phyloP scores from a whole-genome alignment of 2,888 invertebrate genomes.

The Pantelozetes paolii region DNA sequence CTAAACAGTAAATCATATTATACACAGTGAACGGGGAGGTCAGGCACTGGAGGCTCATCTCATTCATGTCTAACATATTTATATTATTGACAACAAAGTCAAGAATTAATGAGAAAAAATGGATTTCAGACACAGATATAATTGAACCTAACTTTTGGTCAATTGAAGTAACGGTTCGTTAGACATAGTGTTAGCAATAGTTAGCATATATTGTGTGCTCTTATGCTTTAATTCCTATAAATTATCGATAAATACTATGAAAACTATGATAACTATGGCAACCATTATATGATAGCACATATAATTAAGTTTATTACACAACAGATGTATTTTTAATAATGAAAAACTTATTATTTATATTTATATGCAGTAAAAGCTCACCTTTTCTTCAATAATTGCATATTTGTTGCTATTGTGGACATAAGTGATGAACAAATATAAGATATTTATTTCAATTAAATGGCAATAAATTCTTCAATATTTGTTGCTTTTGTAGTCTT shows the following conservation, averaged over 20 bases:
- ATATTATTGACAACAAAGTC: neutral
- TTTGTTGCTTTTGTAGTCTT: neutral
- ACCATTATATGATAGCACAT: neutral
- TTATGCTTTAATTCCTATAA: neutral
- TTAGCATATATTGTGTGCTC: constrained; percentile 1
- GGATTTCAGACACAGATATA: neutral
- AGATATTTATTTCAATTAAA: neutral
- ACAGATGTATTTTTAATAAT: neutral
- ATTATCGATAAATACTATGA: neutral
- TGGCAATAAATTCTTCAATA: neutral
- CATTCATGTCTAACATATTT: neutral
- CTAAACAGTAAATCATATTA: neutral
- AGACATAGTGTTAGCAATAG: neutral
- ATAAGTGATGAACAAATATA: neutral
- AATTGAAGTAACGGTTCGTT: neutral
- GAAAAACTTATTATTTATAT: neutral
- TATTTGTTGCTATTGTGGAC: neutral
- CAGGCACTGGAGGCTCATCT: neutral
- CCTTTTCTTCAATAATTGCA: constrained; percentile 1
- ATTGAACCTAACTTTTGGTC: neutral
- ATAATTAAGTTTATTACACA: neutral
- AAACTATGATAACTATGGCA: neutral
- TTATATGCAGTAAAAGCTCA: neutral
- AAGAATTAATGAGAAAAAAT: neutral
- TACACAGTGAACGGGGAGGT: neutral